Percentiles rank a stretch among this genome's conserved stretches.
Evolutionary conservation across 2,888 invertebrate genomes (phyloP).

Genomic region (Tineola bisselliella): DNA sequence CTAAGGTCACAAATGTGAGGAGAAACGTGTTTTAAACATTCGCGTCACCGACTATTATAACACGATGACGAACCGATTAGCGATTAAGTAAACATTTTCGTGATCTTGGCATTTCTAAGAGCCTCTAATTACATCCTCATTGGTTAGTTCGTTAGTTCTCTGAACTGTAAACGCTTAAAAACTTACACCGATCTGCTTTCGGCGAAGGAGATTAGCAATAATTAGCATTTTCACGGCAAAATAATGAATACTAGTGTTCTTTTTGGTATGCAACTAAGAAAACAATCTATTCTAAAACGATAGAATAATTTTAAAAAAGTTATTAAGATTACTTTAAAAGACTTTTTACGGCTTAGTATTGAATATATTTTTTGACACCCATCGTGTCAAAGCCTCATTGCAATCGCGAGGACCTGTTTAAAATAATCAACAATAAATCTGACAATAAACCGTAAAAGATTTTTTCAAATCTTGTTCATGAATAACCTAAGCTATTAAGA

Average conservation of each 20-base stretch:
- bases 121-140: not conserved
- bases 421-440: too few relatives aligned
- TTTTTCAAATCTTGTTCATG: too few relatives aligned
- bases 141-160: too few relatives aligned
- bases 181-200: too few relatives aligned
- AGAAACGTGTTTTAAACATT: not conserved
- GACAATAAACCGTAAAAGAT: too few relatives aligned
- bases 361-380: too few relatives aligned
- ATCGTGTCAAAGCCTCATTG: too few relatives aligned
- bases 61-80: not conserved
- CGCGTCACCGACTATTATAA: constrained; percentile 2
- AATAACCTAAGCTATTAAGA: not conserved
- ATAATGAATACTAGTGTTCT: not conserved
- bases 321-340: not conserved
- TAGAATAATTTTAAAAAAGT: not conserved
- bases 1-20: not conserved
- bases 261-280: not conserved
- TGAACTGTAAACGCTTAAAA: too few relatives aligned
- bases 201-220: too few relatives aligned
- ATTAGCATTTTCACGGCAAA: too few relatives aligned
- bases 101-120: not conserved
- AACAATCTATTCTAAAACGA: not conserved
- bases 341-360: too few relatives aligned
- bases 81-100: constrained; percentile 7
- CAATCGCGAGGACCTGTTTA: too few relatives aligned